These are phyloP conservation scores for Saccopteryx bilineata DNA, from an alignment of 2,113 vertebrate genomes.

Conservation along the genomic window DNA sequence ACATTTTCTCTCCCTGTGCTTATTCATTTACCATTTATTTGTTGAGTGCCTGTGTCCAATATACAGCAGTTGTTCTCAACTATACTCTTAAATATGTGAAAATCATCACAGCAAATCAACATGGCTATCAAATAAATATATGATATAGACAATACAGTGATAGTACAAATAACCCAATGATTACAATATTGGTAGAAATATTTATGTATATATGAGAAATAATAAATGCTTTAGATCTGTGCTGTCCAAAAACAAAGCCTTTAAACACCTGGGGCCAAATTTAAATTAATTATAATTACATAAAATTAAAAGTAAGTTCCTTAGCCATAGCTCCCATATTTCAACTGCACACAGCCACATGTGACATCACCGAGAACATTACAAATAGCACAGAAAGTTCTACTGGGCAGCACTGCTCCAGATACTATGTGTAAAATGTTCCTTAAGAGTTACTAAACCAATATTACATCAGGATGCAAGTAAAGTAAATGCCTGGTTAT, in stretches of 20 bases:
- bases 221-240: neutral
- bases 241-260: neutral
- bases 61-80: neutral
- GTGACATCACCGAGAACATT: neutral
- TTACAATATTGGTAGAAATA: neutral
- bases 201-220: neutral
- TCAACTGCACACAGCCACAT: neutral
- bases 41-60: neutral
- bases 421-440: neutral
- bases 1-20: neutral
- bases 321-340: neutral
- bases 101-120: slow-evolving; percentile 37
- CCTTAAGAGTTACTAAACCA: neutral
- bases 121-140: neutral
- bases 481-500: neutral
- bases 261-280: neutral
- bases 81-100: slow-evolving; percentile 4
- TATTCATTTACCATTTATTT: slow-evolving; percentile 27
- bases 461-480: neutral
- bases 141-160: neutral
- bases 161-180: neutral
- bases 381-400: neutral
- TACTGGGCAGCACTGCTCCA: neutral
- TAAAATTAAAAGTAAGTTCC: neutral
- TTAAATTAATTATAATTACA: slow-evolving; percentile 35